phyloP scores from a whole-genome alignment of 1,140 invertebrate species.

The Drosophila murphyi region DNA sequence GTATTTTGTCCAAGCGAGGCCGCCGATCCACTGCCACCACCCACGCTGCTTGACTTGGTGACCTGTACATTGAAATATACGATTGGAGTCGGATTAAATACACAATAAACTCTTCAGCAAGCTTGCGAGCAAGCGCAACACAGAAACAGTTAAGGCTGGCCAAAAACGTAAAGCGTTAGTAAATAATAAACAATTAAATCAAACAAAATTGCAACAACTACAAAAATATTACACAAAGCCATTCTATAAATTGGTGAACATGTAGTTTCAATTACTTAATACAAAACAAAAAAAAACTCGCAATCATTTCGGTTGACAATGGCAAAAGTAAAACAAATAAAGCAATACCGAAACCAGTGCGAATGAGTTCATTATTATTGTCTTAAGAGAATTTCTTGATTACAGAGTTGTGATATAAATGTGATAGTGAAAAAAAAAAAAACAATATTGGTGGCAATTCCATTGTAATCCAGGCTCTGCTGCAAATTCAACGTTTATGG shows the following conservation, averaged over 20 bases:
- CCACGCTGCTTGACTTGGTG: constrained; percentile 51
- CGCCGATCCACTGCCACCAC: constrained; percentile 33
- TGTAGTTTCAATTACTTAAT: neutral
- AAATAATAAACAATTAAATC: constrained; percentile 25
- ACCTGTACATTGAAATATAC: constrained; percentile 41
- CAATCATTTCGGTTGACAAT: constrained; percentile 9
- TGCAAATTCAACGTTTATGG: neutral
- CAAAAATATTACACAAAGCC: constrained; percentile 28
- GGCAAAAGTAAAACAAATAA: constrained; percentile 14
- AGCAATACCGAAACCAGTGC: constrained; percentile 44
- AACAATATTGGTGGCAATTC: too few relatives aligned
- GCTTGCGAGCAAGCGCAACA: constrained; percentile 34
- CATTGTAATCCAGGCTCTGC: neutral
- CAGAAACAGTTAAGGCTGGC: constrained; percentile 34
- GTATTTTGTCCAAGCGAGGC: constrained; percentile 69
- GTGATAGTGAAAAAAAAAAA: too few relatives aligned
- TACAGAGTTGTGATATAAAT: too few relatives aligned
- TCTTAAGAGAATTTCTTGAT: neutral
- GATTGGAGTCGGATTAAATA: constrained; percentile 2
- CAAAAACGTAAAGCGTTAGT: constrained; percentile 57
- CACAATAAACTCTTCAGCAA: constrained; percentile 8
- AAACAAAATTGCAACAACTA: constrained; percentile 33
- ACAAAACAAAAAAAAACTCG: constrained; percentile 6
- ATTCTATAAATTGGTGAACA: constrained; percentile 1
- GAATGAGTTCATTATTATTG: constrained; percentile 4